Base-by-base conservation (phyloP, 2,797 vertebrate species). In the Microtus obscurus region DNA sequence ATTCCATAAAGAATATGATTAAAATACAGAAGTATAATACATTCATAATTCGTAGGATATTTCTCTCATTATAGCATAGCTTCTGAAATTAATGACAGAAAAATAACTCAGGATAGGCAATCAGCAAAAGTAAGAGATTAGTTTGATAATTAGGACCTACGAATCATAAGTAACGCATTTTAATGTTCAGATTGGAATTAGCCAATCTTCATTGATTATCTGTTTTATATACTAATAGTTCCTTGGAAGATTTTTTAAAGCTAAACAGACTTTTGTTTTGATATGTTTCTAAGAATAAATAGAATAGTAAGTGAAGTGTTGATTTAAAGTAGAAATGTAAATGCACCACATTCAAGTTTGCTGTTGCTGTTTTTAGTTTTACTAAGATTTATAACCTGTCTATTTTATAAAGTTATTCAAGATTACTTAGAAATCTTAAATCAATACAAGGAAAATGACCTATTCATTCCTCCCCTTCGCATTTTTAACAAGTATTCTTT, bases 71-170 rank as follows among this genome's bases (percentile, higher is more conserved):
- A 91, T 90, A 65, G 59, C 10, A 76, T 67, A 71, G 95, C 56
- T 25, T 34, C 67, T 85, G 83, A 94, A 96, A 76, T 95, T 82
- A 83, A 96, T 67, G 21, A 59, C 67, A 73, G 51, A 82, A 96
- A 87, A 82, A 34, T 80, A 89, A 45, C 48, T 90, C 21, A 77
- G 27, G 34, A 90, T 37, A 88, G 73, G 56, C 25, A 90, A 92
- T 71, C 23, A 40, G 9, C 74, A 76, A 93, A 65, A 77, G 3
- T 1, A 90, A 88, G 74, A 82, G 29, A 76, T 90, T 34, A 7
- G 7, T 53, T 94, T 93, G 53, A 48, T 96, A 96, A 88, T 88
- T 93, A 90, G 76, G 53, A 37, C 74, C 76, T 90, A 51, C 79
- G 53, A 89, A 37, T 92, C 56, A 90, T 80, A 91, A 91, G 85